A percentile compares a stretch with the other conserved stretches of the same genome.
phyloP scores from a whole-genome alignment of 2,113 vertebrate genomes.

The Tautogolabrus adspersus region DNA sequence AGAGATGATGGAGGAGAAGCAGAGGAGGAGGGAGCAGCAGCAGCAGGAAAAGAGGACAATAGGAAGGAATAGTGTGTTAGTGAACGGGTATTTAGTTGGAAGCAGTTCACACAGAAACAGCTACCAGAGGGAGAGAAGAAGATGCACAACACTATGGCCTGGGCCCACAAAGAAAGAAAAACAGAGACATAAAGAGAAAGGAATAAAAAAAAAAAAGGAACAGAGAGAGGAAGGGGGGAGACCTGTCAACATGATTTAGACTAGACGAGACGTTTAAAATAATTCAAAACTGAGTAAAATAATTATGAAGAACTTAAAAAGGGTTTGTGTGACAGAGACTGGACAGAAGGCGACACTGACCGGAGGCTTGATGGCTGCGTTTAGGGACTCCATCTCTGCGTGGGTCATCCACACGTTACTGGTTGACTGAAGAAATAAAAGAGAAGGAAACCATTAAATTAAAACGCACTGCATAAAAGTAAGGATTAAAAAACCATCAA shows the following conservation, averaged over 20 bases:
- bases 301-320: conserved; percentile 14
- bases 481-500: background rate
- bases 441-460: background rate
- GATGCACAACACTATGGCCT: conserved; percentile 80
- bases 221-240: conserved; percentile 65
- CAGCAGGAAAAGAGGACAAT: conserved; percentile 75
- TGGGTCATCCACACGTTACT: conserved; percentile 98
- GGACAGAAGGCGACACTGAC: conserved; percentile 80
- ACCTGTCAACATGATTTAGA: conserved; percentile 74
- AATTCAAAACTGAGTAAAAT: conserved; percentile 35
- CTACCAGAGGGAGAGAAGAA: conserved; percentile 77
- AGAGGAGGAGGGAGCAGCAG: conserved; percentile 66
- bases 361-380: conserved; percentile 89
- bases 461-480: background rate
- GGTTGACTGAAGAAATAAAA: conserved; percentile 84
- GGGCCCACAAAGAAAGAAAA: conserved; percentile 64
- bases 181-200: conserved; percentile 41
- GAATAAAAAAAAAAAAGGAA: conserved; percentile 40
- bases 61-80: conserved; percentile 86
- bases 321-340: background rate
- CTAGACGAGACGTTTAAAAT: conserved; percentile 40
- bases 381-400: conserved; percentile 94
- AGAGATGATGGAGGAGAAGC: conserved; percentile 69
- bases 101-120: conserved; percentile 82
- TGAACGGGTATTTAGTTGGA: conserved; percentile 85